Percentiles rank a stretch among this genome's conserved stretches.
Evolutionary conservation across 2,888 invertebrate genomes (phyloP).

Genomic region (Drosophila demipolita): DNA sequence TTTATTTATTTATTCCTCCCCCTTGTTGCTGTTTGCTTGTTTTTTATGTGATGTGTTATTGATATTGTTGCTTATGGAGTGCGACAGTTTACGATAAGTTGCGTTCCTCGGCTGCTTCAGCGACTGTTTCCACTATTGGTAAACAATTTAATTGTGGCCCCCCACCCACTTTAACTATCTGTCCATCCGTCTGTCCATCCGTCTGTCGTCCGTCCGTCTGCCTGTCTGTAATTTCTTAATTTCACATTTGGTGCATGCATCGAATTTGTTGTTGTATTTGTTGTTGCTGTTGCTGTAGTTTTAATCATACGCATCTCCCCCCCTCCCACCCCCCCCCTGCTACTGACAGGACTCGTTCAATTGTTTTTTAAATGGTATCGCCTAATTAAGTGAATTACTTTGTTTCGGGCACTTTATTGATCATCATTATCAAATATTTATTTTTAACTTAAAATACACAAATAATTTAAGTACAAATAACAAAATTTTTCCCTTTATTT

Average conservation of each 20-base stretch:
- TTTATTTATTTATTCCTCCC: not conserved
- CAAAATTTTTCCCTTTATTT: too few relatives aligned
- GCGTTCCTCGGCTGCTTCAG: slow-evolving; percentile 3
- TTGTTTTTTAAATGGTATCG: slow-evolving; percentile 28
- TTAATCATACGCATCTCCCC: slow-evolving; percentile 21
- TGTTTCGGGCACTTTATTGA: not conserved
- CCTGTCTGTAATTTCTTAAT: slow-evolving; percentile 65
- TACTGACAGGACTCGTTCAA: not conserved
- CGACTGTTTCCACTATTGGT: slow-evolving; percentile 39
- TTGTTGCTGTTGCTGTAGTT: slow-evolving; percentile 1
- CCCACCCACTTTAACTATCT: too few relatives aligned
- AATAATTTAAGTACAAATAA: not conserved
- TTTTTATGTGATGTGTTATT: slow-evolving; percentile 35
- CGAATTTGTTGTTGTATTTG: slow-evolving; percentile 22
- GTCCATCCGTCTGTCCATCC: not conserved
- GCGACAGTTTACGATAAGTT: slow-evolving; percentile 54
- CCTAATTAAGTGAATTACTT: slow-evolving; percentile 37
- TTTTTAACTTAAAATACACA: not conserved
- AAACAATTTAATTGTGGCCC: slow-evolving; percentile 56
- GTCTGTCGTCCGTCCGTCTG: not conserved
- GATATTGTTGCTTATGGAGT: slow-evolving; percentile 42
- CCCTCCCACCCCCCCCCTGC: not conserved
- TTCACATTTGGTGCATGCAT: slow-evolving; percentile 35
- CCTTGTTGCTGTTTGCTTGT: slow-evolving; percentile 7
- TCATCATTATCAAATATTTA: not conserved